These are phyloP conservation scores for Pangasianodon gigas DNA, from an alignment of 2,113 vertebrate species.

Conservation along the genomic window DNA sequence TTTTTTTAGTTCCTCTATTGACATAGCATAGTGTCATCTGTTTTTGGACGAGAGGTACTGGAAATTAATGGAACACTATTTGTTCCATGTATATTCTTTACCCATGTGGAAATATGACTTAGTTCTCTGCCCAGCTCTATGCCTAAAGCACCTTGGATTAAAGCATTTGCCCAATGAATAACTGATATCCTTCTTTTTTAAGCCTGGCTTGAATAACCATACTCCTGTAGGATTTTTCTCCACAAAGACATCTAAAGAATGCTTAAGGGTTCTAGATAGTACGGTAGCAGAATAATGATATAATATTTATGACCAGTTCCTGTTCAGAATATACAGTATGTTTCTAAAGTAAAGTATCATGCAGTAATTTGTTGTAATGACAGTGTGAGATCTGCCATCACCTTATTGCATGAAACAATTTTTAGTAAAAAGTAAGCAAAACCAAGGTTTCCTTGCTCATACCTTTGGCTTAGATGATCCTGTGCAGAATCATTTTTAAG, in stretches of 20 bases:
- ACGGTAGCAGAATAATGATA: neutral
- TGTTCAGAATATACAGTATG: neutral
- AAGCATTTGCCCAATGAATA: neutral
- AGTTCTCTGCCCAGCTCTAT: neutral
- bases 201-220: neutral
- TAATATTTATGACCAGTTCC: neutral
- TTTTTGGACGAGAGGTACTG: neutral
- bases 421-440: neutral
- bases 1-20: constrained; percentile 25
- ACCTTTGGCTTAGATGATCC: neutral
- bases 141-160: neutral
- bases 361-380: neutral
- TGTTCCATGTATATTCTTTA: neutral
- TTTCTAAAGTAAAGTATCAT: neutral
- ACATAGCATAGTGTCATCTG: constrained; percentile 15
- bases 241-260: neutral
- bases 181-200: neutral
- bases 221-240: neutral
- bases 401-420: neutral
- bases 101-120: neutral
- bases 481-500: neutral
- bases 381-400: neutral
- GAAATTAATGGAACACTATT: neutral
- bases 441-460: neutral
- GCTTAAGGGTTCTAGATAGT: neutral